Base-by-base conservation (phyloP, 1,140 invertebrate species). In the Drosophila setifemur region DNA sequence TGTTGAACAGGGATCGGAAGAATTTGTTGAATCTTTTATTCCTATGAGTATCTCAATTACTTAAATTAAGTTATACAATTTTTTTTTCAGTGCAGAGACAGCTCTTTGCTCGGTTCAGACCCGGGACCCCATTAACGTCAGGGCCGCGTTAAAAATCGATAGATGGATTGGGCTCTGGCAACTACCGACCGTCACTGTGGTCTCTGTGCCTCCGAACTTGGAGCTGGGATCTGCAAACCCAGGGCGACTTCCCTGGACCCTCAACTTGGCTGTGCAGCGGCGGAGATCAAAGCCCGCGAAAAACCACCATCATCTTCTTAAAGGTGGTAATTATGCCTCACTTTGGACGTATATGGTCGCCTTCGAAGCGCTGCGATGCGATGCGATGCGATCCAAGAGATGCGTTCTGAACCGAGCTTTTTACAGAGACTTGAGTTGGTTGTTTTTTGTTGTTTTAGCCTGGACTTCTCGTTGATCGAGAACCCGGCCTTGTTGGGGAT, bases 311-410 rank as follows among this genome's bases (percentile, higher is more conserved):
- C 85, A 87, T 87, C 76, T 88, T 88, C 79, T 69, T 81, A 86
- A 88, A 88, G 85, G 85, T 88, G 85, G 85, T 88, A 88, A 88
- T 88, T 88, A 88, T 88, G 85, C 82, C 72, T 73, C 66, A 73
- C 61, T 69, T 64, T 68, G 68, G 44, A 43, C 52, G 42, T 47
- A 70, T 71, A 47, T 61, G 68, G 43, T 72, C 29, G 67, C 60
- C 60, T 23, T 16, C 42, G 42, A 44, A 25, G 23, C 39, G 33
- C 26, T 33, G 23, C 52, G 31, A 54, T 39, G 18, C 54, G 43
- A 49, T 39, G 12, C 35, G 42, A 19, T 63, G 26, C 37, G 28
- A 42, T 37, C 31, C 54, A n/a, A 26, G 37, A 52, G 52, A 48
- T 72, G 67, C 29, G 39, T 40, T 45, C 25, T 21, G 26, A 49